A percentile compares a stretch with the other conserved stretches of the same genome.
Evolutionary conservation across 2,888 invertebrate species (phyloP).

Genomic region (Clivina fossor): DNA sequence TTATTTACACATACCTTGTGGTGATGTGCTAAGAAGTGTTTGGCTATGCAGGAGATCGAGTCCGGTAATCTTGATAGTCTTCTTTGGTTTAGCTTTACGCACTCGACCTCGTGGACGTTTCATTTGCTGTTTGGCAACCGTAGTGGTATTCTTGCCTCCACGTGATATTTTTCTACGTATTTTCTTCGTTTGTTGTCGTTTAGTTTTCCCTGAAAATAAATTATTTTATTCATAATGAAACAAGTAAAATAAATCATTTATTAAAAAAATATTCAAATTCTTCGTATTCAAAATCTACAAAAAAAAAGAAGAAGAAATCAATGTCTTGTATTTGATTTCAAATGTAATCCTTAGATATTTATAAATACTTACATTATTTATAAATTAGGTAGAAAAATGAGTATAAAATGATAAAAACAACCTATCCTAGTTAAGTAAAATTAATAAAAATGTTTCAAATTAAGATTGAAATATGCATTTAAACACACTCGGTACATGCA

Average conservation of each 20-base stretch:
- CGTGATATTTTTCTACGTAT: constrained; percentile 56
- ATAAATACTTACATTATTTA: no score
- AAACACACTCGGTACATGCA: no score
- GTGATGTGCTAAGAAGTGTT: constrained; percentile 83
- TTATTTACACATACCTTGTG: constrained; percentile 66
- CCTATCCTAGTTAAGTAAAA: neutral
- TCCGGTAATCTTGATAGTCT: constrained; percentile 77
- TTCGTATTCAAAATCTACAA: neutral
- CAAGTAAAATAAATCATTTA: neutral
- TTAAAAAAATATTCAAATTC: neutral
- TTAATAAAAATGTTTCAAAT: neutral
- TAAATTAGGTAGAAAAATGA: constrained; percentile 1
- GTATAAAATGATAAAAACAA: no score
- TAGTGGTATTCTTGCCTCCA: constrained; percentile 49
- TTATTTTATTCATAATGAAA: neutral
- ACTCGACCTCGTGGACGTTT: constrained; percentile 61
- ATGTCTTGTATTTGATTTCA: no score
- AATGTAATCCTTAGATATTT: no score
- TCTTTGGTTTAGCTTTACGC: constrained; percentile 64
- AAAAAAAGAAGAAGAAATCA: neutral
- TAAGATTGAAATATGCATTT: no score
- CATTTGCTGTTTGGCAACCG: constrained; percentile 45
- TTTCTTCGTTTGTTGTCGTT: constrained; percentile 54
- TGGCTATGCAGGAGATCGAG: constrained; percentile 86
- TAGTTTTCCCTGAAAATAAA: constrained; percentile 41